A percentile compares a stretch with the other conserved stretches of the same genome.
Conservation (phyloP, 1,140 invertebrate genomes). For the Coenobita brevimanus region DNA sequence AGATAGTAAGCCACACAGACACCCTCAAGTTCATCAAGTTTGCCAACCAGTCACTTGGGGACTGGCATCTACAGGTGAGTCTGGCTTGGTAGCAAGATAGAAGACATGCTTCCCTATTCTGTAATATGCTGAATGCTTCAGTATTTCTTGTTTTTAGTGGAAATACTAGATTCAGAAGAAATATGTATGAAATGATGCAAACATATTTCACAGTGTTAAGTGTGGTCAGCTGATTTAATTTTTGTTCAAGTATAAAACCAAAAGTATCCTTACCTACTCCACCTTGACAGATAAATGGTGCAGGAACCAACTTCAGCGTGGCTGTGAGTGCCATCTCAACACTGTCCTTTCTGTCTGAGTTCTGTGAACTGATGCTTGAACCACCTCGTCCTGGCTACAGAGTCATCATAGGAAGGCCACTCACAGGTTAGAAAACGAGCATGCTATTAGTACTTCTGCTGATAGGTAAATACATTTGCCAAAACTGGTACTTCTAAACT, state of each 20-base stretch:
- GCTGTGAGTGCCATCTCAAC: slow-evolving; percentile 19
- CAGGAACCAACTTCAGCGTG: neutral
- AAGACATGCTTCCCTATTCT: neutral
- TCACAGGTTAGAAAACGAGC: neutral
- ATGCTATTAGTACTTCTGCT: neutral
- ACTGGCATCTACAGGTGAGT: slow-evolving; percentile 24
- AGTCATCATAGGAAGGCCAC: neutral
- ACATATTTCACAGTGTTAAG: no score
- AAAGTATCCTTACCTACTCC: neutral
- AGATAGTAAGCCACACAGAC: neutral
- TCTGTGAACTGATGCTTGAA: neutral
- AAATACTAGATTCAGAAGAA: no score
- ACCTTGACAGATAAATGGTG: neutral
- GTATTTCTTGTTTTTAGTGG: neutral
- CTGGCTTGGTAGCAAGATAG: neutral
- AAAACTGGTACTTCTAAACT: neutral
- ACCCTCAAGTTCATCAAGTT: slow-evolving; percentile 35
- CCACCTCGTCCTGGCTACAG: slow-evolving; percentile 17
- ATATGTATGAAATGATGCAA: no score
- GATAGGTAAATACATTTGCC: neutral
- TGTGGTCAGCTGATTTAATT: neutral
- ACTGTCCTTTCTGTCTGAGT: slow-evolving; percentile 15
- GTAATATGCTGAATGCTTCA: no score
- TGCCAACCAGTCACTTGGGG: slow-evolving; percentile 9
- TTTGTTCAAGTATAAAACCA: neutral